Base-by-base conservation (phyloP, 64 coral and sea anemone species). In the Montipora cactus region DNA sequence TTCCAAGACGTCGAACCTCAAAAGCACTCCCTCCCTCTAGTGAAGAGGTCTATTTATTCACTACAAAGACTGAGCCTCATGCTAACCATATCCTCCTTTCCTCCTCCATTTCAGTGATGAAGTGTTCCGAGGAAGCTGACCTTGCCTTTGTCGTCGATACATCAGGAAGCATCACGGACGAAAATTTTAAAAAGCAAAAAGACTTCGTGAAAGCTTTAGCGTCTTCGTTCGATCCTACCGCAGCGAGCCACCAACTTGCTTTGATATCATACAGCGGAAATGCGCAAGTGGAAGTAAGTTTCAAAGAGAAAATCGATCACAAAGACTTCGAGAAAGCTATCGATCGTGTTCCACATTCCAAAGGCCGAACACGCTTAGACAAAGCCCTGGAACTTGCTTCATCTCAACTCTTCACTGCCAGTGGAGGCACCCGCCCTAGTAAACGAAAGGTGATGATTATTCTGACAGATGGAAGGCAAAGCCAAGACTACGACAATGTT, bases 391-490 rank as follows among this genome's bases (percentile, higher is more conserved):
- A 76, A 5, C 55, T 94, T 49, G 95, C 95, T 3, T 83, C 89
- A 1, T 59, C 64, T 44, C 75, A 91, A 14, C 16, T 94, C 7
- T 97, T 97, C 44, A 80, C 88, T 2, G 6, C 49, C 7, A 57
- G 51, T 67, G 88, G 88, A 47, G 95, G 92, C 0, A 81, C 76
- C 13, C 92, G 92, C 46, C 69, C 84, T 2, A 83, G 72, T 3
- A 87, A 88, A 23, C 89, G 92, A 14, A 97, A 94, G n/a, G 70
- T 91, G 7, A 77, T 91, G 15, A 61, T 97, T 51, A 77, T 97
- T 78, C 53, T 97, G 16, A 97, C 95, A 1, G 95, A 97, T 74
- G 95, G 95, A 44, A 87, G 89, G 28, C 92, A 97, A 59, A 97
- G 92, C 4, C 88, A 86, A 7, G 95, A 90, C 3, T 88, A 83